Conservation (phyloP, 2,113 vertebrate genomes). For the Sceloporus tristichus region DNA sequence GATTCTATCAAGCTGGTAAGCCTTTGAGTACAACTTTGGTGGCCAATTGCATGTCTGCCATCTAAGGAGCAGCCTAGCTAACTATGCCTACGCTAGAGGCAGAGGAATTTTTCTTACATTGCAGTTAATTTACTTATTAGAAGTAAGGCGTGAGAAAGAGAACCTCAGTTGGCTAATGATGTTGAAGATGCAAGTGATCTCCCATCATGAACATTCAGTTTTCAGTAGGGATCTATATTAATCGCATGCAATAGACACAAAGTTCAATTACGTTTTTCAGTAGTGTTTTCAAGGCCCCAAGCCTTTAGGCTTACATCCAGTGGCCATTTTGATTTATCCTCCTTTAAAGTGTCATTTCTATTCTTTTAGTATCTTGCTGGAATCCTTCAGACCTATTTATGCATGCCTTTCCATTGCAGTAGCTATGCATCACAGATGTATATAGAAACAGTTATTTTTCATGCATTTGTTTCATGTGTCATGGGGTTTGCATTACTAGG, state of each 20-base stretch:
- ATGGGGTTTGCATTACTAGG: neutral
- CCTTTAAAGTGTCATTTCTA: neutral
- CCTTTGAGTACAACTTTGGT: no score
- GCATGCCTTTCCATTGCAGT: no score
- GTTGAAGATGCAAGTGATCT: neutral
- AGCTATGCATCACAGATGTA: no score
- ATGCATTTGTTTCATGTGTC: no score
- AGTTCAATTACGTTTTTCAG: no score
- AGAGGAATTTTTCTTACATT: constrained; percentile 7
- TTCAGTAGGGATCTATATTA: neutral
- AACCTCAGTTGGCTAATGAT: neutral
- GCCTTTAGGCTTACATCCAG: neutral
- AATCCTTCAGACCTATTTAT: no score
- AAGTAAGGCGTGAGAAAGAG: neutral
- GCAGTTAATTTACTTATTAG: constrained; percentile 24
- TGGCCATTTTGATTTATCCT: neutral
- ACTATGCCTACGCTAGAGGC: neutral
- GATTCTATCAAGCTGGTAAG: constrained; percentile 1
- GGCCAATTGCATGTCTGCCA: no score
- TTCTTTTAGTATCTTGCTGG: no score
- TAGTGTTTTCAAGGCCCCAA: neutral
- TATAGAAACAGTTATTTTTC: no score
- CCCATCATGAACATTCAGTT: neutral
- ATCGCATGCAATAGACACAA: neutral
- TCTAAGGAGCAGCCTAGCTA: no score